Percentiles rank a stretch among this genome's conserved stretches.
phyloP scores from a whole-genome alignment of 2,888 invertebrate species.

The Molanna angustata region DNA sequence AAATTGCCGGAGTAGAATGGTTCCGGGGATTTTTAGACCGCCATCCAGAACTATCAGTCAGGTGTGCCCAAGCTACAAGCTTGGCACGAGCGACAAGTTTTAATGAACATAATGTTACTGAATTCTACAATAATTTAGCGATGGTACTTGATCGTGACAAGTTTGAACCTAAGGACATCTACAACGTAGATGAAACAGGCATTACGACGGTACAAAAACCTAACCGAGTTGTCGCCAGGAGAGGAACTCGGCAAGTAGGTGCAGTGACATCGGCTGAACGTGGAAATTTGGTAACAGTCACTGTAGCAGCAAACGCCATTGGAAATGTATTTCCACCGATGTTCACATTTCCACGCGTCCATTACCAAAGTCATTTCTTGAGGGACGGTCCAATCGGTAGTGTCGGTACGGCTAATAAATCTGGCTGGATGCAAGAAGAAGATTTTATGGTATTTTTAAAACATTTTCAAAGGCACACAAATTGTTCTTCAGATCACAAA shows the following conservation, averaged over 20 bases:
- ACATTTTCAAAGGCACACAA: slow-evolving; percentile 18
- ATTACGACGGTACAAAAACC: slow-evolving; percentile 39
- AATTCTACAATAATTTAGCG: slow-evolving; percentile 2
- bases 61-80: slow-evolving; percentile 1
- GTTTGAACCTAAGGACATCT: slow-evolving; percentile 37
- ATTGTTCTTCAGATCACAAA: slow-evolving; percentile 8
- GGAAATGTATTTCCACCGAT: slow-evolving; percentile 38
- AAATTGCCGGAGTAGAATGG: slow-evolving; percentile 3
- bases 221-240: slow-evolving; percentile 37
- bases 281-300: slow-evolving; percentile 38
- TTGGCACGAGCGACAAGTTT: slow-evolving; percentile 7
- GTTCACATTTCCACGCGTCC: slow-evolving; percentile 38
- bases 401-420: slow-evolving; percentile 33
- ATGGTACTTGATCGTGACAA: slow-evolving; percentile 34
- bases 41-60: background rate
- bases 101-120: background rate
- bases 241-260: slow-evolving; percentile 39
- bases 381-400: slow-evolving; percentile 34
- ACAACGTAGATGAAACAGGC: slow-evolving; percentile 39
- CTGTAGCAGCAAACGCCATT: slow-evolving; percentile 35
- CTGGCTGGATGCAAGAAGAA: slow-evolving; percentile 37
- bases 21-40: background rate
- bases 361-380: slow-evolving; percentile 35
- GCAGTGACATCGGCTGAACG: slow-evolving; percentile 39
- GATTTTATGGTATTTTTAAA: slow-evolving; percentile 2